phyloP scores from a whole-genome alignment of 2,113 vertebrate species.

The Hiodon alosoides region DNA sequence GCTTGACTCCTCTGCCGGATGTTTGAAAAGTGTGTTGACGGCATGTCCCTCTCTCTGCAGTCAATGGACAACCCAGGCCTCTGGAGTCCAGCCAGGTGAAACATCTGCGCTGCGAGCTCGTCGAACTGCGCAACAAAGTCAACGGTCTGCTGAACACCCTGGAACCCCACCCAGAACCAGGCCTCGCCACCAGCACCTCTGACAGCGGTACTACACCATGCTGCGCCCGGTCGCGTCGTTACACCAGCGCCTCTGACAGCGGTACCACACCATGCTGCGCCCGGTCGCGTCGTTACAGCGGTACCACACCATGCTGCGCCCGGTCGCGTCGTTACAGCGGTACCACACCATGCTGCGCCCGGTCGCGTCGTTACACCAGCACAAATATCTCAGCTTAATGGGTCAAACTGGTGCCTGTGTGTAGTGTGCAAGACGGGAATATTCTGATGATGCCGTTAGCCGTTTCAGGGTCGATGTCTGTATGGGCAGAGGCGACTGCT shows the following conservation, averaged over 20 bases:
- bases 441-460: no score
- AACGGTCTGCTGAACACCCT: slow-evolving; percentile 90
- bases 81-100: slow-evolving; percentile 97
- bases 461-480: neutral
- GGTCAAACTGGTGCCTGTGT: no score
- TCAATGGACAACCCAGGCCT: slow-evolving; percentile 93
- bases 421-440: no score
- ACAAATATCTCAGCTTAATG: neutral
- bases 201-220: slow-evolving; percentile 69
- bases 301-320: slow-evolving; percentile 34
- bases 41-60: slow-evolving; percentile 46
- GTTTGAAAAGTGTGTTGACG: no score
- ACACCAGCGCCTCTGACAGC: slow-evolving; percentile 67
- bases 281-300: no score
- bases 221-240: neutral
- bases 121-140: slow-evolving; percentile 96
- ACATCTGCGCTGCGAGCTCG: slow-evolving; percentile 89
- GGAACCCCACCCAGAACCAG: slow-evolving; percentile 86
- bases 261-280: slow-evolving; percentile 59
- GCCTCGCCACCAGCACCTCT: slow-evolving; percentile 67
- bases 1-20: no score
- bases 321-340: no score
- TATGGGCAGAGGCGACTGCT: neutral
- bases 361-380: slow-evolving; percentile 10
- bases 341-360: slow-evolving; percentile 35